Evolutionary conservation across 2,113 vertebrate genomes (phyloP), one percentile per base, ranked within the genome.

Genomic region (Callospermophilus lateralis): DNA sequence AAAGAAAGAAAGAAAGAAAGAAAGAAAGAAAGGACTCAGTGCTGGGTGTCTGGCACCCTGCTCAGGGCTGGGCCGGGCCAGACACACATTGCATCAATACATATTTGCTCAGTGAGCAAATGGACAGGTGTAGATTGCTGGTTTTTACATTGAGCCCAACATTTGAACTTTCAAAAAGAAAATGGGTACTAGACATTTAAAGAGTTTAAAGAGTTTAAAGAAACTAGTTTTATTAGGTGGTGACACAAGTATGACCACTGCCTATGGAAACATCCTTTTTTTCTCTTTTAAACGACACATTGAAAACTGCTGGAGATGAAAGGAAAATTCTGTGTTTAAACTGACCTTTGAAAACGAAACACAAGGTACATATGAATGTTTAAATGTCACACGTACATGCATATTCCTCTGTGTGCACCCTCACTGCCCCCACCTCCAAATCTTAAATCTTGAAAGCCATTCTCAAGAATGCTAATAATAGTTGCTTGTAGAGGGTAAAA

Each of bases 141-240:
- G 28, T n/a, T 42, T 65, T 93, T 80, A 55, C 26, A 53, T 20
- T 24, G 16, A 61, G 8, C 17, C 48, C 30, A 68, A 85, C 67
- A 48, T 26, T 70, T 84, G 51, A 86, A 72, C 17, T 79, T 97
- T 84, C 30, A 77, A 73, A 68, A 80, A 81, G 85, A 97, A 95
- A 78, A 67, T 34, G 34, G 67, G 53, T 58, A 48, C 45, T 6
- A 65, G 90, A 80, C 51, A n/a, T 6, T n/a, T n/a, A n/a, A n/a
- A n/a, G n/a, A n/a, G n/a, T n/a, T n/a, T n/a, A n/a, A n/a, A n/a
- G 67, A 81, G 45, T 48, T 76, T 58, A 30, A 30, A 76, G 42
- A 80, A 30, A 28, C 10, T 39, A 39, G 32, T 61, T 81, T 79
- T 65, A 77, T 20, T 34, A 6, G 34, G 10, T 16, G 37, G 37